Evolutionary conservation across 2,113 vertebrate species (phyloP).

Genomic region (Coregonus clupeaformis): DNA sequence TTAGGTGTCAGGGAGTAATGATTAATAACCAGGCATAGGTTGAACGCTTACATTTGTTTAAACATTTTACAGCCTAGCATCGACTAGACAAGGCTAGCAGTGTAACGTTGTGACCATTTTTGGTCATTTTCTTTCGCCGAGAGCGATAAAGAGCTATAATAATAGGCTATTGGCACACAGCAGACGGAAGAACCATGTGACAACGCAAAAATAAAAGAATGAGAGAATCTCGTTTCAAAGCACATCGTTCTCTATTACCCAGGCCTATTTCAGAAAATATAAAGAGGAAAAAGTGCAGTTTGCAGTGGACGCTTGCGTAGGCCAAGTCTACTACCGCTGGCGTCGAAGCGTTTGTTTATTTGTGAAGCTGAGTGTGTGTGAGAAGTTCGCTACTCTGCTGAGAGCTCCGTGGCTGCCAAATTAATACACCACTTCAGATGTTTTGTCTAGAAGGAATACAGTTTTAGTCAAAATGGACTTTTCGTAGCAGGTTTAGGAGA

Average conservation of each 20-base stretch:
- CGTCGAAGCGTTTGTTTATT: neutral
- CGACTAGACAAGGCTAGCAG: neutral
- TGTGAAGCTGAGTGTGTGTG: neutral
- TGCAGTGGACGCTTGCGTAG: neutral
- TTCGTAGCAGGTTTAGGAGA: too few species aligned
- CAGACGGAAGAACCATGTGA: neutral
- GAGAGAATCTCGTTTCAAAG: too few species aligned
- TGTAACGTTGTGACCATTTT: constrained; percentile 63
- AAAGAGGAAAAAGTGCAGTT: neutral
- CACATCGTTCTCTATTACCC: too few species aligned
- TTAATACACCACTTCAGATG: too few species aligned
- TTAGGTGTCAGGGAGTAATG: neutral
- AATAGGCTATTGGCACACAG: neutral
- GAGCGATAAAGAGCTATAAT: constrained; percentile 3
- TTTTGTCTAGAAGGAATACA: too few species aligned
- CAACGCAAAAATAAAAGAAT: neutral
- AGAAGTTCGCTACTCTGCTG: neutral
- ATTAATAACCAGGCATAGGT: neutral
- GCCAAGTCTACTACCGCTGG: too few species aligned
- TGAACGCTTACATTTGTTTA: neutral
- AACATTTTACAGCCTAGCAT: neutral
- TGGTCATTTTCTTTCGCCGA: constrained; percentile 49
- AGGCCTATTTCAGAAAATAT: neutral
- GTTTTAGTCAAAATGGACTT: too few species aligned
- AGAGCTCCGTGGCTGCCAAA: too few species aligned